Percentiles rank a stretch among this genome's conserved stretches.
Evolutionary conservation across 2,888 invertebrate genomes (phyloP).

Genomic region (Drosophila quinaria): DNA sequence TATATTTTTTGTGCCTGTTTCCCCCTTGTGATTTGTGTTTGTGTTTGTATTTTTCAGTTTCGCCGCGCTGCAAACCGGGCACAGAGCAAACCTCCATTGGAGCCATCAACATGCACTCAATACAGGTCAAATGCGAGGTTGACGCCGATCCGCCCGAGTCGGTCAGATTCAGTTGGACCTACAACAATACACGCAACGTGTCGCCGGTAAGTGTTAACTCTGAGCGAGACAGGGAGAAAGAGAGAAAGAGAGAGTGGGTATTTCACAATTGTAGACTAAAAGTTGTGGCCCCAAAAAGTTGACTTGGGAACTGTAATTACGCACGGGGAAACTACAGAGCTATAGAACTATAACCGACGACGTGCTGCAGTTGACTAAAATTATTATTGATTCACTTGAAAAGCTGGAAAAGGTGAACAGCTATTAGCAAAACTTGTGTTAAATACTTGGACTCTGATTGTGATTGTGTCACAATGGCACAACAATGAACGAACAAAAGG

Average conservation of each 20-base stretch:
- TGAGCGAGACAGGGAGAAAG: no score
- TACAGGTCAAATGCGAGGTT: conserved; percentile 92
- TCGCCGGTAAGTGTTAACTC: conserved; percentile 87
- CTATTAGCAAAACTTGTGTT: conserved; percentile 76
- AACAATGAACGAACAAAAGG: conserved; percentile 33
- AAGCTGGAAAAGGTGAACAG: conserved; percentile 28
- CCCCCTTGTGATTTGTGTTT: conserved; percentile 25
- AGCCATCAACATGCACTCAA: conserved; percentile 90
- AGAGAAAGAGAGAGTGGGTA: no score
- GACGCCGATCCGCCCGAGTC: conserved; percentile 91
- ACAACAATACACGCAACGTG: conserved; percentile 92
- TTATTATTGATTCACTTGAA: conserved; percentile 51
- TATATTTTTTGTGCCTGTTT: conserved; percentile 20
- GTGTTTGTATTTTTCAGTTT: conserved; percentile 86
- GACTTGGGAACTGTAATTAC: conserved; percentile 41
- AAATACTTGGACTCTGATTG: conserved; percentile 58
- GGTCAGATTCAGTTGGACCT: conserved; percentile 93
- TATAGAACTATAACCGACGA: not conserved
- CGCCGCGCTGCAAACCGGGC: conserved; percentile 92
- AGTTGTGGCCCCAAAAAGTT: conserved; percentile 3
- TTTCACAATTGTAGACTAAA: conserved; percentile 12
- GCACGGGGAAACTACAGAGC: not conserved
- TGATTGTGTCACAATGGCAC: conserved; percentile 10
- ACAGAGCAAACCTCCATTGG: conserved; percentile 90
- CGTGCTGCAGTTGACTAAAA: conserved; percentile 26